phyloP scores from a whole-genome alignment of 2,113 vertebrate genomes.

The Hemichromis elongatus region DNA sequence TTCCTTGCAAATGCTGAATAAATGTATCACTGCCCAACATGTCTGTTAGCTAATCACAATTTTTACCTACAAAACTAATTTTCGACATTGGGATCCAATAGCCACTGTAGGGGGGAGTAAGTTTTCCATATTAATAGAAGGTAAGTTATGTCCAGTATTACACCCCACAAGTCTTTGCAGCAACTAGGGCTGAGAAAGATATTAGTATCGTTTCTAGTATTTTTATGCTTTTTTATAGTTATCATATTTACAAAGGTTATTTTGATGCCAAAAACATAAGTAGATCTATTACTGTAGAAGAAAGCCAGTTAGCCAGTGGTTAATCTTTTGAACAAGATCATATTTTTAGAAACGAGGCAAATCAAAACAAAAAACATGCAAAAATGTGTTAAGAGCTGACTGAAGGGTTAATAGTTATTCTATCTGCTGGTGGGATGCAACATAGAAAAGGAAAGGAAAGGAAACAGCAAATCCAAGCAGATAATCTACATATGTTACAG shows the following conservation, averaged over 20 bases:
- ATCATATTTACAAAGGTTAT: background rate
- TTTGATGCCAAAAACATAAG: conserved; percentile 48
- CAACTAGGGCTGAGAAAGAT: background rate
- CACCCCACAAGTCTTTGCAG: background rate
- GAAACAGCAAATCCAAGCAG: conserved; percentile 83
- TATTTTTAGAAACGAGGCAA: conserved; percentile 23
- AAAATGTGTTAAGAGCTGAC: conserved; percentile 79
- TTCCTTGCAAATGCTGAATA: background rate
- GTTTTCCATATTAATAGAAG: background rate
- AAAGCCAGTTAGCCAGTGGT: conserved; percentile 41
- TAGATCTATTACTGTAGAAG: conserved; percentile 16
- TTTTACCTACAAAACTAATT: background rate
- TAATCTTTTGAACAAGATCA: background rate
- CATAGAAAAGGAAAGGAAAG: conserved; percentile 82
- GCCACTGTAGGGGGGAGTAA: background rate
- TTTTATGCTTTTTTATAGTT: background rate
- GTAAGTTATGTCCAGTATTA: background rate
- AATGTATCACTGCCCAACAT: background rate
- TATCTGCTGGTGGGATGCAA: conserved; percentile 89
- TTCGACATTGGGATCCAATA: background rate
- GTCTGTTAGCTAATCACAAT: background rate
- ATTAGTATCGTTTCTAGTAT: background rate
- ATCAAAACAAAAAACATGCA: conserved; percentile 83
- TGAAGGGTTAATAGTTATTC: conserved; percentile 81
- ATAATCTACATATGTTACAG: conserved; percentile 69